Evolutionary conservation across 1,140 invertebrate species (phyloP).

Genomic region (Sinonovacula constricta): DNA sequence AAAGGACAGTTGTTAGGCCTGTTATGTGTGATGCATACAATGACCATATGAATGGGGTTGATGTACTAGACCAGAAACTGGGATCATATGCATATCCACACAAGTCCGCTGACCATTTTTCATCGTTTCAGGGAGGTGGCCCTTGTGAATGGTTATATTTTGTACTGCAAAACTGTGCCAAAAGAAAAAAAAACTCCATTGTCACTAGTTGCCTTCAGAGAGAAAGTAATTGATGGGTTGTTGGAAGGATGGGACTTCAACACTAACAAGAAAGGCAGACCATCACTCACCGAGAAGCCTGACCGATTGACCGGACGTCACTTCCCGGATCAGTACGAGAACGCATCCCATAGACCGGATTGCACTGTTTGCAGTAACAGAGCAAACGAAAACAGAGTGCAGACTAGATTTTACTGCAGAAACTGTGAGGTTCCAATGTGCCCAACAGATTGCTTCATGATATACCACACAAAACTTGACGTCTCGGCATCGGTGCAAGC

Average conservation of each 20-base stretch:
- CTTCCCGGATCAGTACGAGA: no score
- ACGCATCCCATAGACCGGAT: no score
- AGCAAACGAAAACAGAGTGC: not conserved
- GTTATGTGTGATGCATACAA: no score
- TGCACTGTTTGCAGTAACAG: conserved; percentile 16
- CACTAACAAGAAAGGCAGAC: no score
- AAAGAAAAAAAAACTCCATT: conserved; percentile 6
- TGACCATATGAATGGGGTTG: no score
- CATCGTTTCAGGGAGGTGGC: conserved; percentile 19
- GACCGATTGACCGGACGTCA: conserved; percentile 9
- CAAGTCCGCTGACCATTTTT: conserved; percentile 16
- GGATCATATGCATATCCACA: no score
- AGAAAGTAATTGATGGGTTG: conserved; percentile 22
- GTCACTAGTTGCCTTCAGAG: not conserved
- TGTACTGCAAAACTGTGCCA: conserved; percentile 7
- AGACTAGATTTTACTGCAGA: no score
- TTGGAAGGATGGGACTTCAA: no score
- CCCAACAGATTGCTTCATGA: conserved; percentile 7
- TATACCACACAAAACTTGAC: conserved; percentile 5
- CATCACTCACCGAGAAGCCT: no score
- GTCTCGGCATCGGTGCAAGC: not conserved
- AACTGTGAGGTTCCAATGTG: conserved; percentile 10
- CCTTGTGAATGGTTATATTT: conserved; percentile 39
- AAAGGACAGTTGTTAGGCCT: conserved; percentile 13
- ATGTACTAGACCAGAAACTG: no score